These are phyloP conservation scores for Branchipolynoe longqiensis DNA, from an alignment of 2,888 invertebrate species.

Conservation along the genomic window DNA sequence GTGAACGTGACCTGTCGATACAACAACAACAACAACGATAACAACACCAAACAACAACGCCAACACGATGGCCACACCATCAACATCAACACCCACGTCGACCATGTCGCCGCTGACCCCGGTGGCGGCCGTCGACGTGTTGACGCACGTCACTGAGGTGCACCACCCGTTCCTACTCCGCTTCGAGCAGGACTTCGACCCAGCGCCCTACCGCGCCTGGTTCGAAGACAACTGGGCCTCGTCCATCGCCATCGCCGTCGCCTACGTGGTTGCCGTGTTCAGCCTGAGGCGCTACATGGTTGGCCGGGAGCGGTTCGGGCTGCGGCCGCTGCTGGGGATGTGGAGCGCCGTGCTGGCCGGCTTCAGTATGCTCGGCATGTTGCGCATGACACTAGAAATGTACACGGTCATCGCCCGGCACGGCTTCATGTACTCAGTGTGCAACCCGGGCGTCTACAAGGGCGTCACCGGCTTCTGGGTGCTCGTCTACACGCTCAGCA, in stretches of 20 bases:
- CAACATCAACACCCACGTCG: no score
- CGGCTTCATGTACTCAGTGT: slow-evolving; percentile 60
- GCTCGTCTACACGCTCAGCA: slow-evolving; percentile 73
- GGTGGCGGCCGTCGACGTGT: neutral
- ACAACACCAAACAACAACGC: no score
- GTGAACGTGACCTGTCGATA: no score
- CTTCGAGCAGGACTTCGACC: slow-evolving; percentile 26
- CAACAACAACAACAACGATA: no score
- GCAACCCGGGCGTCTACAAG: slow-evolving; percentile 67
- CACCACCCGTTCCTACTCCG: neutral
- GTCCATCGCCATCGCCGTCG: neutral
- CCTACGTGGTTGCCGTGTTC: slow-evolving; percentile 39
- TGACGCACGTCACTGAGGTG: neutral
- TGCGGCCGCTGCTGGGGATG: slow-evolving; percentile 55
- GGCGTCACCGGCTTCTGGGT: slow-evolving; percentile 77
- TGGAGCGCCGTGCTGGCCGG: slow-evolving; percentile 61
- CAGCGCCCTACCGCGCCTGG: slow-evolving; percentile 2
- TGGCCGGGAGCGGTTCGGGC: slow-evolving; percentile 35
- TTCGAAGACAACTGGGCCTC: slow-evolving; percentile 32
- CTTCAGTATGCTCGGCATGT: slow-evolving; percentile 61
- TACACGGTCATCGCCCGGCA: slow-evolving; percentile 22
- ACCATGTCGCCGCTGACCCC: no score
- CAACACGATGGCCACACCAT: no score
- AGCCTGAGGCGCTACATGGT: slow-evolving; percentile 49
- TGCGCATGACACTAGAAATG: slow-evolving; percentile 59